Evolutionary conservation across 2,888 invertebrate species (phyloP).

Genomic region (Lobophora halterata): DNA sequence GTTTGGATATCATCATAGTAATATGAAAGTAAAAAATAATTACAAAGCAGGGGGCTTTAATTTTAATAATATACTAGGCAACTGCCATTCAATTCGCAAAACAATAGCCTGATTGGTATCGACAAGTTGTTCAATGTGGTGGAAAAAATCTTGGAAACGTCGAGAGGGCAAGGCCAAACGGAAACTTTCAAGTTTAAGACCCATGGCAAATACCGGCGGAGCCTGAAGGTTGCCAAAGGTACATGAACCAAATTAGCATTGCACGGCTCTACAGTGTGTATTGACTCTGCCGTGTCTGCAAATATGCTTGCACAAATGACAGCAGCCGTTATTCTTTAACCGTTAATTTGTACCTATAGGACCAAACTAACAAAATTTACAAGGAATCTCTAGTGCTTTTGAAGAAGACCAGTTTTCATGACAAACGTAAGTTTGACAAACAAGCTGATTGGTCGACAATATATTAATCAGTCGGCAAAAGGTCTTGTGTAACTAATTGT

Average conservation of each 20-base stretch:
- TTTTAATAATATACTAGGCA: conserved; percentile 19
- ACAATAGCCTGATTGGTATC: conserved; percentile 39
- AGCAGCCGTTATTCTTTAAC: too few species aligned
- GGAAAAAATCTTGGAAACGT: conserved; percentile 50
- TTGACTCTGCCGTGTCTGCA: conserved; percentile 9
- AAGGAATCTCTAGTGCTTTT: conserved; percentile 1
- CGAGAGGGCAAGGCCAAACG: conserved; percentile 57
- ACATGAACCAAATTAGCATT: conserved; percentile 19
- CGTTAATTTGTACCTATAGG: too few species aligned
- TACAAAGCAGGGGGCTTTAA: conserved; percentile 1
- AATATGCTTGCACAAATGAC: too few species aligned
- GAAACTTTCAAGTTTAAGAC: conserved; percentile 56
- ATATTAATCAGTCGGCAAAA: conserved; percentile 13
- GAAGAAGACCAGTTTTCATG: conserved; percentile 3
- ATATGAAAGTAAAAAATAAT: background rate
- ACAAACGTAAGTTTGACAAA: conserved; percentile 15
- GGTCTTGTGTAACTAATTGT: conserved; percentile 24
- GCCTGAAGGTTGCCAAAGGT: conserved; percentile 31
- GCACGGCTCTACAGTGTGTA: conserved; percentile 10
- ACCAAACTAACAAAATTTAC: too few species aligned
- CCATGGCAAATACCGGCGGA: conserved; percentile 35
- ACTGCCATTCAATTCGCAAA: conserved; percentile 31
- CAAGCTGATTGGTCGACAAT: conserved; percentile 9
- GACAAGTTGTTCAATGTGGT: conserved; percentile 32
- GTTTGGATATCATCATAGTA: too few species aligned